A percentile compares a stretch with the other conserved stretches of the same genome.
phyloP scores from a whole-genome alignment of 2,113 vertebrate species.

The Parus major region DNA sequence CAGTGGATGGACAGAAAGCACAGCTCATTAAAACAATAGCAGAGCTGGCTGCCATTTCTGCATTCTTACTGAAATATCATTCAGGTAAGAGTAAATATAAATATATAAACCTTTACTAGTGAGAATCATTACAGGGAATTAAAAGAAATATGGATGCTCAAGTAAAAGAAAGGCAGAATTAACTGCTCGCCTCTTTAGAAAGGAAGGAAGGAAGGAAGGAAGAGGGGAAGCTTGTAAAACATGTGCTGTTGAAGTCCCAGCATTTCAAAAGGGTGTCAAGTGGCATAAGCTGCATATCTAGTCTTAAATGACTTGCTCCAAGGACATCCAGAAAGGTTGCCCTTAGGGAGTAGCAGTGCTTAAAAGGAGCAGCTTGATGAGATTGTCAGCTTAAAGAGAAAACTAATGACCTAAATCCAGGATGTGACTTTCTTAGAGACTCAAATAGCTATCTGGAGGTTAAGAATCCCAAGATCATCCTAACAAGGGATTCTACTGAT shows the following conservation, averaged over 20 bases:
- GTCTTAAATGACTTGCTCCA: not conserved
- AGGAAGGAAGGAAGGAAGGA: not conserved
- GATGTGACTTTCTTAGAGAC: not conserved
- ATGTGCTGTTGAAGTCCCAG: not conserved
- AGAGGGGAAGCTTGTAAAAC: not conserved
- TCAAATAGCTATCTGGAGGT: not conserved
- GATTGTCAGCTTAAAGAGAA: conserved; percentile 35
- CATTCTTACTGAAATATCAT: not conserved
- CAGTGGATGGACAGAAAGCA: not conserved
- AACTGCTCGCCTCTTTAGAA: not conserved
- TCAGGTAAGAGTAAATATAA: conserved; percentile 2
- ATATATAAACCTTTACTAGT: not conserved
- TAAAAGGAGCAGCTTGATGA: conserved; percentile 25
- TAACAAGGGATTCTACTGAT: not conserved
- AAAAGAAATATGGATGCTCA: not conserved
- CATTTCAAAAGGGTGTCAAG: not conserved
- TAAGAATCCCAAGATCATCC: conserved; percentile 1
- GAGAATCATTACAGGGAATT: not conserved
- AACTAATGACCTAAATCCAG: conserved; percentile 36
- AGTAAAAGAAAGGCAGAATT: not conserved
- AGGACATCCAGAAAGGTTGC: conserved; percentile 14
- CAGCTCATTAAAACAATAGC: conserved; percentile 10
- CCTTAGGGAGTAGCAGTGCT: not conserved
- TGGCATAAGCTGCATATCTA: not conserved
- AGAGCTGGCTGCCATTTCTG: not conserved